A percentile compares a stretch with the other conserved stretches of the same genome.
These are phyloP conservation scores for Strigops habroptila DNA, from an alignment of 2,113 vertebrate genomes.

Conservation along the genomic window DNA sequence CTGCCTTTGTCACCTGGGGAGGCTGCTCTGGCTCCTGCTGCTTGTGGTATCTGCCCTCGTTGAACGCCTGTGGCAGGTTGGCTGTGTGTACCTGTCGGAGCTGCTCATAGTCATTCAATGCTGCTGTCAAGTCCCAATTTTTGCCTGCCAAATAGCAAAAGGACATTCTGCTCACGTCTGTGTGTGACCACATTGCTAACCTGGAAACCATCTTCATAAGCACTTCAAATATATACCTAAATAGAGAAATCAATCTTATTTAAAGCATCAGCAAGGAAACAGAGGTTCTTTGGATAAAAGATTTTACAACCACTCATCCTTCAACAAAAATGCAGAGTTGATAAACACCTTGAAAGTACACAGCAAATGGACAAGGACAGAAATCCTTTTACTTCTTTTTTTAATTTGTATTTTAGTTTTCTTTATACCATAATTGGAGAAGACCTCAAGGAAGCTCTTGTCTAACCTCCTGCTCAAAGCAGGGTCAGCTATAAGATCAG, in stretches of 20 bases:
- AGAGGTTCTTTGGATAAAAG: background rate
- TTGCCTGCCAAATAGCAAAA: constrained; percentile 80
- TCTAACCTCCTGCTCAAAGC: background rate
- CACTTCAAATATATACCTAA: background rate
- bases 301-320: background rate
- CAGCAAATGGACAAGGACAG: background rate
- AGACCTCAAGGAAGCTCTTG: background rate
- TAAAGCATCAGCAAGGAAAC: background rate
- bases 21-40: constrained; percentile 80
- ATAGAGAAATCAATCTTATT: background rate
- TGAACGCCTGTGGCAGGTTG: constrained; percentile 93
- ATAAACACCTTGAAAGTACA: background rate
- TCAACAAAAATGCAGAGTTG: background rate
- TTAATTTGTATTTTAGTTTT: background rate
- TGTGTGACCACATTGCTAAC: background rate
- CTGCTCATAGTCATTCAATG: constrained; percentile 94
- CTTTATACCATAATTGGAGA: background rate
- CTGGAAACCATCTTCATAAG: background rate
- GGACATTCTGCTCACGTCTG: background rate
- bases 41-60: constrained; percentile 87
- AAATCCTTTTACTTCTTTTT: background rate
- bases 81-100: constrained; percentile 93
- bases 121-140: constrained; percentile 97
- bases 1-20: constrained; percentile 80
- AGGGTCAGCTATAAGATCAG: background rate